Conservation (phyloP, 2,888 invertebrate species). For the Cephus pygmeus region DNA sequence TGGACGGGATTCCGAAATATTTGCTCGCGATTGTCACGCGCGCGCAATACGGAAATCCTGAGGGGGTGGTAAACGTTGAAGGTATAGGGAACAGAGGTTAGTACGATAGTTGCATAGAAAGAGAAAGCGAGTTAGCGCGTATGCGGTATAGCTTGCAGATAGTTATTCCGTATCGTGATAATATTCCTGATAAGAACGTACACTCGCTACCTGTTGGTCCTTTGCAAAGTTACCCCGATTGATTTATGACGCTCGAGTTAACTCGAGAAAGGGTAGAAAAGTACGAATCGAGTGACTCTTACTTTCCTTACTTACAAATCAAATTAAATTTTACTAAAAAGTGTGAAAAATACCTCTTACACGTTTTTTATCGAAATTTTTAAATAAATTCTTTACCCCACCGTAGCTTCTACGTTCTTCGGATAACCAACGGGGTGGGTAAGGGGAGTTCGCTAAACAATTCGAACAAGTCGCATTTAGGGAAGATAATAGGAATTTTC, state of each 20-base stretch:
- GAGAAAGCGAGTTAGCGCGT: not conserved
- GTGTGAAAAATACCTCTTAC: not conserved
- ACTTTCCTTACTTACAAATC: not conserved
- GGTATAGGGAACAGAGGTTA: not conserved
- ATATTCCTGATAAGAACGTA: not conserved
- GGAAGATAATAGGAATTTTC: not conserved
- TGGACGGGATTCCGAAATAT: not conserved
- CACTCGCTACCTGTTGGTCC: slow-evolving; percentile 18
- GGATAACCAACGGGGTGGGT: not conserved
- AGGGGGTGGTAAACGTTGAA: not conserved
- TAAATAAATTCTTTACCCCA: not conserved
- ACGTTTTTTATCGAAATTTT: not conserved
- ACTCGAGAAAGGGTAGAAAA: slow-evolving; percentile 1
- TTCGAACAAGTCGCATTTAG: not conserved
- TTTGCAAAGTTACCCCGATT: slow-evolving; percentile 14
- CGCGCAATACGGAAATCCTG: not conserved
- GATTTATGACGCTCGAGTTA: slow-evolving; percentile 17
- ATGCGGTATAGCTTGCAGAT: not conserved
- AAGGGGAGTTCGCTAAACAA: not conserved
- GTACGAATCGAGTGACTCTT: not conserved
- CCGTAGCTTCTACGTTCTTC: not conserved
- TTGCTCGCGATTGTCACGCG: not conserved
- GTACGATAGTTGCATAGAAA: not conserved
- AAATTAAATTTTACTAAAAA: not conserved
- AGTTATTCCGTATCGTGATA: not conserved